A percentile compares a stretch with the other conserved stretches of the same genome.
phyloP scores from a whole-genome alignment of 2,113 vertebrate species.

The Sapayoa aenigma region DNA sequence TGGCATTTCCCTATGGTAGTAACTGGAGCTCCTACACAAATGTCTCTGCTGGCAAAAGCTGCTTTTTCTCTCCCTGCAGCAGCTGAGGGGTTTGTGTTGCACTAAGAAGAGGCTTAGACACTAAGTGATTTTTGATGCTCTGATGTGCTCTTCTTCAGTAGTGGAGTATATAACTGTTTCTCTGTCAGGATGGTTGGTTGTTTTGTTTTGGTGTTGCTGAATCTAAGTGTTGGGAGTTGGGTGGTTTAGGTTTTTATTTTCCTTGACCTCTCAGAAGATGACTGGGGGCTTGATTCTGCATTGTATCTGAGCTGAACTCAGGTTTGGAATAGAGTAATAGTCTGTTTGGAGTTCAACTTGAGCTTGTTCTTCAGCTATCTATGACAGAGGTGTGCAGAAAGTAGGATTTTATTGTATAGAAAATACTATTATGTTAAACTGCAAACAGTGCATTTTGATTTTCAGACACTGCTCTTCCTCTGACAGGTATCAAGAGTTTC shows the following conservation, averaged over 20 bases:
- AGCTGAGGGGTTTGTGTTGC: neutral
- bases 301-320: neutral
- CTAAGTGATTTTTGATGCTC: slow-evolving; percentile 19
- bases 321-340: neutral
- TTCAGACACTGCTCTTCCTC: neutral
- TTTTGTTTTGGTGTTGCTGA: neutral
- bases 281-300: neutral
- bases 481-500: neutral
- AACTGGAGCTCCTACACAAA: neutral
- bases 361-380: neutral
- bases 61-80: neutral
- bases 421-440: neutral
- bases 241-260: neutral
- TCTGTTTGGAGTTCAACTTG: neutral
- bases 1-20: neutral
- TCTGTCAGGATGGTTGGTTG: neutral
- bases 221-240: neutral
- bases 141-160: slow-evolving; percentile 21
- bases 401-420: neutral
- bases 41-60: neutral
- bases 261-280: neutral
- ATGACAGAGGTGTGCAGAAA: neutral
- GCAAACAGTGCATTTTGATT: neutral
- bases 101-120: neutral
- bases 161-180: neutral